These are phyloP conservation scores for Daubentonia madagascariensis DNA, from an alignment of 2,113 vertebrate genomes.

Conservation along the genomic window DNA sequence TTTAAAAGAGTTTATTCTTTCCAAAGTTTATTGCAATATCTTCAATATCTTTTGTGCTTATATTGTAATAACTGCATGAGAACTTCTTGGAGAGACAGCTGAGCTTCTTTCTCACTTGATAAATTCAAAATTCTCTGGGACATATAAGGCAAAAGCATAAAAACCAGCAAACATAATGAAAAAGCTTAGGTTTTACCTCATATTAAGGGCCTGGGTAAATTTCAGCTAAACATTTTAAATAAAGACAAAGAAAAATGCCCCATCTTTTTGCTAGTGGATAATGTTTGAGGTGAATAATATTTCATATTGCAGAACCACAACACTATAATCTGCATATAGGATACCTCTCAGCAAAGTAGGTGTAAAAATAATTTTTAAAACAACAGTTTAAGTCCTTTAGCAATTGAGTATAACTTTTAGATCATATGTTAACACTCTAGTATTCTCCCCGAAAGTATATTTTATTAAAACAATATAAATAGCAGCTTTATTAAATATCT, in stretches of 20 bases:
- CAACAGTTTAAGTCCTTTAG: conserved; percentile 25
- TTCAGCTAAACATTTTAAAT: conserved; percentile 3
- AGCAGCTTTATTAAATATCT: not conserved
- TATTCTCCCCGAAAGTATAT: not conserved
- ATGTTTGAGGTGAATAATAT: not conserved
- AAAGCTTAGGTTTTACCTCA: conserved; percentile 12
- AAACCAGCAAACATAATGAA: not conserved
- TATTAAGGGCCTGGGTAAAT: not conserved
- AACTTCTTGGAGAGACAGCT: not conserved
- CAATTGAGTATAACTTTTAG: not conserved
- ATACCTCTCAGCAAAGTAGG: not conserved
- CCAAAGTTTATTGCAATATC: conserved; percentile 25
- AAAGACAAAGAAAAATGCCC: not conserved
- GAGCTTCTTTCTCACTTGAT: not conserved
- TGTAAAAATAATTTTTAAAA: conserved; percentile 20
- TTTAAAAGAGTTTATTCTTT: not conserved
- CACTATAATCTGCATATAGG: not conserved
- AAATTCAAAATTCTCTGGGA: conserved; percentile 12
- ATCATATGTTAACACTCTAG: not conserved
- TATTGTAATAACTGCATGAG: not conserved
- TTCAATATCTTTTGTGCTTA: conserved; percentile 32
- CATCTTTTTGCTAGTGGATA: not conserved
- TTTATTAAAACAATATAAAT: not conserved
- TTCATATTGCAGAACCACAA: not conserved
- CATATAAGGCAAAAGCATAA: not conserved